Base-by-base conservation (phyloP, 2,797 vertebrate genomes). In the Gymnothorax reevesii region DNA sequence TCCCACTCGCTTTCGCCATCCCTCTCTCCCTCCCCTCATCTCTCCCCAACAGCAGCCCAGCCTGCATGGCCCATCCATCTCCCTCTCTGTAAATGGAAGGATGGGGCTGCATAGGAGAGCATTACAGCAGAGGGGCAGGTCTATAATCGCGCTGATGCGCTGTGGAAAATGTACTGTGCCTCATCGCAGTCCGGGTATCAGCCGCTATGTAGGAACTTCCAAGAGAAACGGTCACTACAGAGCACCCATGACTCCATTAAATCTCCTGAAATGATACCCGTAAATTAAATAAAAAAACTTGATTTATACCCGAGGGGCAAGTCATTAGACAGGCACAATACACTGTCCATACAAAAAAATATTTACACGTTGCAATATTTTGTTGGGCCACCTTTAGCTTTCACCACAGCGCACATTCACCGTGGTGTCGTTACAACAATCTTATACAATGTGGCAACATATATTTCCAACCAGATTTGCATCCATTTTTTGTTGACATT, bases 61-160 rank as follows among this genome's bases (percentile, higher is more conserved):
- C 57, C 88, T 54, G 87, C 88, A 89, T 91, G 89, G 85, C 86
- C 87, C 89, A 90, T 94, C 88, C 90, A 91, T 94, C 92, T 92
- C 52, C 71, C 80, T 83, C n/a, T 4, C n/a, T 2, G 83, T 73
- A 87, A 85, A 71, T 87, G 27, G 71, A 73, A 55, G 83, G 86
- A 84, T 69, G 73, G 85, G 80, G 91, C 80, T 80, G 86, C 80
- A 79, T 83, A 33, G 60, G 84, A 88, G 80, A 83, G 89, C 13
- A 20, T 17, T 88, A 85, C 85, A 88, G 82, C 82, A 88, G 33
- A 83, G 27, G 55, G 85, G 17, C 42, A 22, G 42, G 54, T 3
- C 75, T 17, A n/a, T 54, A 20, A 79, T 79, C 49, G 49, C 17
- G 0, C 42, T 79, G 75, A 54, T 54, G 75, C 49, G 1, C 75